Percentiles rank a stretch among this genome's conserved stretches.
phyloP scores from a whole-genome alignment of 2,888 invertebrate species.

The Thereva nobilitata region DNA sequence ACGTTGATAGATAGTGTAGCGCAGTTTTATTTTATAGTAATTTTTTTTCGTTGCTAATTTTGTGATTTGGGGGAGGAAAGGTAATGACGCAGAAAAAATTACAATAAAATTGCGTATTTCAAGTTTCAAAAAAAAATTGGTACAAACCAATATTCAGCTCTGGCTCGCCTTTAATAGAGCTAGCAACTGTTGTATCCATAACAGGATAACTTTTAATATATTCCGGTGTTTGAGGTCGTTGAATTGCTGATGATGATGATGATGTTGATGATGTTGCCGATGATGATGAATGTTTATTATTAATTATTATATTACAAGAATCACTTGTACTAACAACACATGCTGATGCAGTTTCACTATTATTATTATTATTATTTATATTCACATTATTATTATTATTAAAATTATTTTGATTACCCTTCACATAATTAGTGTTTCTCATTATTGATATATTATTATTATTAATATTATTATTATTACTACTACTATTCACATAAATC shows the following conservation, averaged over 20 bases:
- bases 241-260: slow-evolving; percentile 24
- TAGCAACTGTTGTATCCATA: slow-evolving; percentile 59
- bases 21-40: too few species aligned
- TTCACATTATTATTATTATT: slow-evolving; percentile 32
- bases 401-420: slow-evolving; percentile 37
- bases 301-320: slow-evolving; percentile 29
- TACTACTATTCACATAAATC: slow-evolving; percentile 51
- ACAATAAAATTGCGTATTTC: too few species aligned
- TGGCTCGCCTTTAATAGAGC: slow-evolving; percentile 57
- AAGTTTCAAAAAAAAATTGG: neutral
- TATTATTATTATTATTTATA: slow-evolving; percentile 25
- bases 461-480: slow-evolving; percentile 31
- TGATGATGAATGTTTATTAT: slow-evolving; percentile 42
- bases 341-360: slow-evolving; percentile 42
- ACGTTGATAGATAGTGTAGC: too few species aligned
- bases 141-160: slow-evolving; percentile 57
- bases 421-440: slow-evolving; percentile 30
- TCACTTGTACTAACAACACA: slow-evolving; percentile 40
- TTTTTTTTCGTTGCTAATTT: too few species aligned
- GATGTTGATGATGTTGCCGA: neutral
- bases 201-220: slow-evolving; percentile 58
- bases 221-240: slow-evolving; percentile 56
- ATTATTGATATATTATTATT: slow-evolving; percentile 28
- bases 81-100: too few species aligned
- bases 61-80: too few species aligned